Percentiles rank a stretch among this genome's conserved stretches.
phyloP scores from a whole-genome alignment of 2,888 invertebrate species.

The Aelia acuminata region DNA sequence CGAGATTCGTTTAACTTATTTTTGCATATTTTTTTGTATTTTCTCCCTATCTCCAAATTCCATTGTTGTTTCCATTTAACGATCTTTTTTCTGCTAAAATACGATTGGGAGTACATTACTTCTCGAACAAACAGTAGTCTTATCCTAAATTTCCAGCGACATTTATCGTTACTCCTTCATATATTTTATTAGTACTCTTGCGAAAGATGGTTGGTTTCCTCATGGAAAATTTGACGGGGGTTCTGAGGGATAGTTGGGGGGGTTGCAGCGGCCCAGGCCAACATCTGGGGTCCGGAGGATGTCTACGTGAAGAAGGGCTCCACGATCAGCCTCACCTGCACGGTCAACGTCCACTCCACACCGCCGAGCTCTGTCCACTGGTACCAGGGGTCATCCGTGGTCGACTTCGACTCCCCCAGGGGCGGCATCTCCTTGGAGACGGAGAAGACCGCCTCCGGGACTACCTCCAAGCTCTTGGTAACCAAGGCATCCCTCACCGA shows the following conservation, averaged over 20 bases:
- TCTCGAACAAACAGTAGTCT: too few relatives aligned
- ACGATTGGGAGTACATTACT: too few relatives aligned
- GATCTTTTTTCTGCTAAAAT: too few relatives aligned
- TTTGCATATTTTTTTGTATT: too few relatives aligned
- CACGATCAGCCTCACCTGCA: conserved; percentile 90
- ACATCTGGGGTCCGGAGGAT: conserved; percentile 87
- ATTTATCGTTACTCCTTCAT: background rate
- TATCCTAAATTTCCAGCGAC: too few relatives aligned
- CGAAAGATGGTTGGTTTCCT: conserved; percentile 27
- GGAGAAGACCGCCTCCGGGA: conserved; percentile 85
- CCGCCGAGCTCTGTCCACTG: conserved; percentile 85
- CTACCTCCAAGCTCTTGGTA: conserved; percentile 85
- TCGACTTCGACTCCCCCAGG: conserved; percentile 85
- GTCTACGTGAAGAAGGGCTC: conserved; percentile 92
- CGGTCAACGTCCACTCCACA: conserved; percentile 88
- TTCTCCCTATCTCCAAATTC: too few relatives aligned
- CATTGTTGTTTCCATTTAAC: too few relatives aligned
- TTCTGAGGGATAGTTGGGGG: conserved; percentile 54
- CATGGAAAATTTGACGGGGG: background rate
- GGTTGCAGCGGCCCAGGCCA: conserved; percentile 85
- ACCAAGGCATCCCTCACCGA: conserved; percentile 87
- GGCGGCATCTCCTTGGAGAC: conserved; percentile 91
- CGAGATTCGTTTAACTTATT: too few relatives aligned
- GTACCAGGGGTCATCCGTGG: conserved; percentile 86
- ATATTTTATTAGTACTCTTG: background rate